Base-by-base conservation (phyloP, 2,888 invertebrate species). In the Norana najaformis region DNA sequence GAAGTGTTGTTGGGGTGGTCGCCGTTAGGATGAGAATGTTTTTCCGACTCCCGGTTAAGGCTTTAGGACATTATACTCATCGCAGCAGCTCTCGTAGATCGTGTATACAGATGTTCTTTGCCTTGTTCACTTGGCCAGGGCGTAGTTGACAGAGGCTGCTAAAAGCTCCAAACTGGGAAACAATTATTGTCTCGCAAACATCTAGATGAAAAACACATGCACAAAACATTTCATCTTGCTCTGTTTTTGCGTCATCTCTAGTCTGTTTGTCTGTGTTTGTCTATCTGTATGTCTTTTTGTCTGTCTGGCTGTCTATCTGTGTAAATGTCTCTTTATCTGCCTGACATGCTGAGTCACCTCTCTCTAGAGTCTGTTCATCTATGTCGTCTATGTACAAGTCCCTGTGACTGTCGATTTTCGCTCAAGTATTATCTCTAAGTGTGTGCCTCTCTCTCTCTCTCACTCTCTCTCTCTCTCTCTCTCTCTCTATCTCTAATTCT, bases 221-320 rank as follows among this genome's bases (percentile, higher is more conserved):
- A 69, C 30, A 69, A 69, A 30, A 69, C 69, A 69, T 69, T 16
- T n/a, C 69, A 69, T 69, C 30, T n/a, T n/a, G n/a, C 69, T n/a
- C 3, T 69, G 69, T 69, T 4, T 30, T n/a, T n/a, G 30, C 69
- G n/a, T 69, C 69, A 69, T 69, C 69, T 69, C 69, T 37, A 35
- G 36, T 36, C 85, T 85, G 85, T 85, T 35, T 85, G 85, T 36
- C 85, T 36, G 85, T 36, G n/a, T n/a, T n/a, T n/a, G n/a, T n/a
- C n/a, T n/a, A n/a, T n/a, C n/a, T n/a, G n/a, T n/a, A n/a, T n/a
- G n/a, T n/a, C n/a, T n/a, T n/a, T n/a, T n/a, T n/a, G n/a, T n/a
- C n/a, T n/a, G n/a, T n/a, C n/a, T n/a, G n/a, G n/a, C n/a, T n/a
- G n/a, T n/a, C n/a, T n/a, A n/a, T n/a, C n/a, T n/a, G n/a, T n/a